Conservation (phyloP, 2,888 invertebrate genomes). For the Parelbella ahira region DNA sequence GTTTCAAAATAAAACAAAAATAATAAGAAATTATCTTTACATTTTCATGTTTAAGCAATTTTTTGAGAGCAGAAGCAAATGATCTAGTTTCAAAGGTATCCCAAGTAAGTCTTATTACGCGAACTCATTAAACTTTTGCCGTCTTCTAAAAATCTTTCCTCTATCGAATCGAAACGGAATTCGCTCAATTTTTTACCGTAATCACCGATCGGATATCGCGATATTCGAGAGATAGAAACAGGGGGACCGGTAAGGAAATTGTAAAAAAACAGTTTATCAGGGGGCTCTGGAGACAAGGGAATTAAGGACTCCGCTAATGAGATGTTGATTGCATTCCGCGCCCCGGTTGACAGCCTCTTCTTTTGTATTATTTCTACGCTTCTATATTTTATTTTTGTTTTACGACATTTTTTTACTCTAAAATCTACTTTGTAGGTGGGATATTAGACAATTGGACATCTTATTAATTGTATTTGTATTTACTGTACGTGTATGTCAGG, state of each 20-base stretch:
- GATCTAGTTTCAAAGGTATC: constrained; percentile 35
- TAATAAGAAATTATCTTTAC: too few relatives aligned
- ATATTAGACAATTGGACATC: too few relatives aligned
- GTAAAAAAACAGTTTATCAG: constrained; percentile 69
- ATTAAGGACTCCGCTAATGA: constrained; percentile 73
- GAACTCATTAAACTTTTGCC: constrained; percentile 59
- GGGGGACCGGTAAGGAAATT: constrained; percentile 42
- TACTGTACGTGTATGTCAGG: too few relatives aligned
- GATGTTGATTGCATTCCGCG: constrained; percentile 74
- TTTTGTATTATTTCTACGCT: constrained; percentile 44
- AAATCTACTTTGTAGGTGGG: too few relatives aligned
- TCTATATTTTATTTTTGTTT: constrained; percentile 41
- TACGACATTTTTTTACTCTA: too few relatives aligned
- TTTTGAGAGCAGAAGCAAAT: constrained; percentile 36
- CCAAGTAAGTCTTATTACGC: constrained; percentile 31
- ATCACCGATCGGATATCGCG: constrained; percentile 54
- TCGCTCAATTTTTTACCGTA: constrained; percentile 60
- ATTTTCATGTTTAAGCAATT: too few relatives aligned
- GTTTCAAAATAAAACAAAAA: constrained; percentile 5
- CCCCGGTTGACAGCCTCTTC: constrained; percentile 55
- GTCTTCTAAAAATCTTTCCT: constrained; percentile 47
- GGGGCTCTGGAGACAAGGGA: constrained; percentile 52
- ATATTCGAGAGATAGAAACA: constrained; percentile 53
- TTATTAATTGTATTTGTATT: too few relatives aligned
- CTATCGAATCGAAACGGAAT: constrained; percentile 49